phyloP scores from a whole-genome alignment of 2,888 invertebrate species.

The Drosophila siamana region DNA sequence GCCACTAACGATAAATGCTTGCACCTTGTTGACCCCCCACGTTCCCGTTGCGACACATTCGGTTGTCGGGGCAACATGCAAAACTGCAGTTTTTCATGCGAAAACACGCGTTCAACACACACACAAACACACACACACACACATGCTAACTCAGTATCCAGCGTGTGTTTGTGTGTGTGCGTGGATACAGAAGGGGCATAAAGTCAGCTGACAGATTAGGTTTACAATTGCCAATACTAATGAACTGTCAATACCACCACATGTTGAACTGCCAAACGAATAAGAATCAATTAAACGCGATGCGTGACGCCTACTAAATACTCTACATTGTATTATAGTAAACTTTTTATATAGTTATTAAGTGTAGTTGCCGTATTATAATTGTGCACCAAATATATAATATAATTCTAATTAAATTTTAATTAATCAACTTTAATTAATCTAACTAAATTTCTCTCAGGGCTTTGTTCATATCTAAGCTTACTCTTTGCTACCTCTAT shows the following conservation, averaged over 20 bases:
- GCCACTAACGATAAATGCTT: constrained; percentile 26
- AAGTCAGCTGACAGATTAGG: constrained; percentile 14
- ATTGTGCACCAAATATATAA: too few relatives aligned
- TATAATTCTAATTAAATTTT: too few relatives aligned
- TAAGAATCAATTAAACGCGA: not conserved
- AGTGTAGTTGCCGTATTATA: too few relatives aligned
- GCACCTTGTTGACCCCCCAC: constrained; percentile 9
- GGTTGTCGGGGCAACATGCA: constrained; percentile 48
- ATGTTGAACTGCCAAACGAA: not conserved
- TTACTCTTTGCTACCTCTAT: too few relatives aligned
- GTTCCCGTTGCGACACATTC: constrained; percentile 2
- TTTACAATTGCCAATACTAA: constrained; percentile 42
- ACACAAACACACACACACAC: constrained; percentile 9
- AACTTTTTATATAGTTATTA: too few relatives aligned
- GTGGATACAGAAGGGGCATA: not conserved
- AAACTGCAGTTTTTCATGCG: constrained; percentile 46
- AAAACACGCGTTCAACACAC: constrained; percentile 24
- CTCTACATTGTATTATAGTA: not conserved
- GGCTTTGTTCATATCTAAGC: too few relatives aligned
- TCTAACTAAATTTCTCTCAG: too few relatives aligned
- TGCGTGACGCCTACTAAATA: not conserved
- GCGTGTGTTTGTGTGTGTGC: not conserved
- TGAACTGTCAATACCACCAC: constrained; percentile 24
- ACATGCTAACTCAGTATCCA: not conserved
- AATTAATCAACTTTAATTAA: too few relatives aligned